Conservation (phyloP, 2,113 vertebrate genomes). For the Percina caprodes region DNA sequence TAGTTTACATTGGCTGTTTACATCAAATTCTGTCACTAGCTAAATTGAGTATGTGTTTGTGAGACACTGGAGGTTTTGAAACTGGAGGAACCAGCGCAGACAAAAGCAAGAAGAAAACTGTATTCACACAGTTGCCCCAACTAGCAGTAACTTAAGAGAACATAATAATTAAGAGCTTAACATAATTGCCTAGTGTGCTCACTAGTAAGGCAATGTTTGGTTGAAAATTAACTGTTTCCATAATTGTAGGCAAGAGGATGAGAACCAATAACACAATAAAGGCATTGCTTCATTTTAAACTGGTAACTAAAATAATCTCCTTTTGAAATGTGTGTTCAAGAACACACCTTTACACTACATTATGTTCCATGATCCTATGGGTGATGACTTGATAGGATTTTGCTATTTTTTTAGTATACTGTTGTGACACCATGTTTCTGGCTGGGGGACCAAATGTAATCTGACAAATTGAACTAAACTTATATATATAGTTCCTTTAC, state of each 20-base stretch:
- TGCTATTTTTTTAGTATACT: background rate
- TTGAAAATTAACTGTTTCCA: conserved; percentile 13
- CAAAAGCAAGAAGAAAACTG: background rate
- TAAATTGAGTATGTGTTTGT: background rate
- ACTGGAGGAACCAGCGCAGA: background rate
- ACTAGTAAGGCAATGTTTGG: conserved; percentile 13
- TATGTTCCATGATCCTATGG: background rate
- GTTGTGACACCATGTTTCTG: background rate
- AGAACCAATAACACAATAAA: conserved; percentile 1
- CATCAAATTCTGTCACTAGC: background rate
- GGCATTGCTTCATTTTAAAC: background rate
- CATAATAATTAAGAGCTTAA: conserved; percentile 32
- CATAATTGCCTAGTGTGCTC: conserved; percentile 37
- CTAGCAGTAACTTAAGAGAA: conserved; percentile 29
- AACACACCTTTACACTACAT: background rate
- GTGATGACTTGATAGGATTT: background rate
- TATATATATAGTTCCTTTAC: conserved; percentile 10
- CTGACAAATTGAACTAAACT: background rate
- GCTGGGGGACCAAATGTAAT: background rate
- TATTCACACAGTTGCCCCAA: background rate
- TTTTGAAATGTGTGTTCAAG: background rate
- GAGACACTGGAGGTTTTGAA: background rate
- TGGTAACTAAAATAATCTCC: background rate
- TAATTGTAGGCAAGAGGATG: conserved; percentile 1
- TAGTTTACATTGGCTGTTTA: background rate